Percentiles rank a stretch among this genome's conserved stretches.
Conservation (phyloP, 1,140 invertebrate genomes). For the Tetramorium simillimum region DNA sequence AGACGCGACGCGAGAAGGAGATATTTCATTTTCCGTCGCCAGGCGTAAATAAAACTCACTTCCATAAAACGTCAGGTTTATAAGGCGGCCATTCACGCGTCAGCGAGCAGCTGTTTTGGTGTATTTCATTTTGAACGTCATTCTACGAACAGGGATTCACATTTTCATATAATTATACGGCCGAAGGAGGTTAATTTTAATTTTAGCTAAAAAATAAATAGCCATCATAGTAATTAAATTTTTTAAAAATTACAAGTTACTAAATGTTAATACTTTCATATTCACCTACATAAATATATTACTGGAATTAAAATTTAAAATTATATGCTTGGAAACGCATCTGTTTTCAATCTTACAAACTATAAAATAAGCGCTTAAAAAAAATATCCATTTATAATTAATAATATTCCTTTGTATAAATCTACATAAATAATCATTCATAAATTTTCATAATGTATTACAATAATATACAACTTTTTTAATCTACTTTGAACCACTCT, state of each 20-base stretch:
- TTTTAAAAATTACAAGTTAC: background rate
- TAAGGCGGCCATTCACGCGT: constrained; percentile 43
- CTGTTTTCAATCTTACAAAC: background rate
- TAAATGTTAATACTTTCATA: background rate
- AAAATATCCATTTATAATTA: background rate
- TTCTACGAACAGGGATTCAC: background rate
- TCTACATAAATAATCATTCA: background rate
- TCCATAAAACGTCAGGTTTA: constrained; percentile 54
- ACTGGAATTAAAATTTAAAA: background rate
- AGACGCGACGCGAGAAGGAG: background rate
- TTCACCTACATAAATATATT: background rate
- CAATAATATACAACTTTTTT: background rate
- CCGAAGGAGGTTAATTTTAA: background rate
- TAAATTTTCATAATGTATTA: background rate
- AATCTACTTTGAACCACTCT: too few species aligned
- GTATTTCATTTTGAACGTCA: constrained; percentile 29
- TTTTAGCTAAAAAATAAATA: constrained; percentile 11
- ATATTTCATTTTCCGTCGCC: constrained; percentile 25
- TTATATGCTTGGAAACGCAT: background rate
- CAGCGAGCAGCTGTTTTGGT: constrained; percentile 49
- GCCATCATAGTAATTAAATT: background rate
- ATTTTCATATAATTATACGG: constrained; percentile 26
- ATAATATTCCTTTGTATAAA: background rate
- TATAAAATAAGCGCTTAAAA: background rate
- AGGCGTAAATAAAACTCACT: constrained; percentile 29